Base-by-base conservation (phyloP, 30 jellyfish, hydroid and myxozoan genomes). In the Rhopilema esculentum region DNA sequence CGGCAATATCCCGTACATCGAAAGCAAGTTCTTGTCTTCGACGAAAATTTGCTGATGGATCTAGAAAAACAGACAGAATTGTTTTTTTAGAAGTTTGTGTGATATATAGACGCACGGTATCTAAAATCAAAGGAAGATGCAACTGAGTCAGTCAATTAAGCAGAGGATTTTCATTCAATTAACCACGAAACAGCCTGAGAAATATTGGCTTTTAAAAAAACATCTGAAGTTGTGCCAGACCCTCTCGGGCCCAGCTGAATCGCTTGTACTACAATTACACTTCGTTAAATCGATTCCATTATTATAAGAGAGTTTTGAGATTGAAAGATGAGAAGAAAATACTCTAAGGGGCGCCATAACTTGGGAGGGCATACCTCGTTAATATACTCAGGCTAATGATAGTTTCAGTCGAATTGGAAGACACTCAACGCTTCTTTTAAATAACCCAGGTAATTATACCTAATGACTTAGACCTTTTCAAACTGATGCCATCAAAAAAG, bases 1-100 rank as follows among this genome's bases (percentile, higher is more conserved):
- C 26, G 50, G 51, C 81, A 24, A 89, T 74, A 63, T 81, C 97
- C 21, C 80, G 66, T 18, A 81, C 27, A 77, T 89, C 84, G 31
- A 80, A 89, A 16, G 79, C 0, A 8, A 85, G 63, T 22, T 40
- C 57, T 40, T 6, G 57, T 40, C 12, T 40, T 40, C 12, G 57
- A 40, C 12, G 57, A 40, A 40, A 40, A 40, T 40, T 40, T 12
- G 6, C 9, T 12, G 57, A 40, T 40, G 57, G 57, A 12, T 40
- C 57, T 40, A 40, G 6, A 40, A 40, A 40, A 66, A 66, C 6
- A 12, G 12, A 40, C 57, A 40, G 12, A 40, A 40, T 2, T 40
- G 57, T 40, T 2, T 2, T 40, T 6, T 12, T 40, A 12, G 12
- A 2, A n/a, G n/a, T n/a, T n/a, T n/a, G n/a, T n/a, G n/a, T n/a